Evolutionary conservation across 1,140 invertebrate species (phyloP).

Genomic region (Planococcus citri): DNA sequence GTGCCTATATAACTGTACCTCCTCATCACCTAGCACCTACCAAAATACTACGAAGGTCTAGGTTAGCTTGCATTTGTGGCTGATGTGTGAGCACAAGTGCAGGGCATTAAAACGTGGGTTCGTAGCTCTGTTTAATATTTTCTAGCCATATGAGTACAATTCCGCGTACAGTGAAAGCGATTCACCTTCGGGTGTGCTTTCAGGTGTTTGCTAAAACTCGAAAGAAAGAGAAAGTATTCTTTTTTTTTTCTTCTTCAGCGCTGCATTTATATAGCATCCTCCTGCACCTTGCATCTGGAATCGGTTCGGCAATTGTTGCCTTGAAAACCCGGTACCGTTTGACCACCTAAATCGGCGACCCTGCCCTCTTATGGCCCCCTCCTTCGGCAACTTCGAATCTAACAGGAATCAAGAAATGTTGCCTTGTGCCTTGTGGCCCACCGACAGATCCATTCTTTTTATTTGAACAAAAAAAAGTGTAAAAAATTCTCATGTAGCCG

Average conservation of each 20-base stretch:
- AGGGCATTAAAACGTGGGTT: too few relatives aligned
- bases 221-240: conserved; percentile 2
- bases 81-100: too few relatives aligned
- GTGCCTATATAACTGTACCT: too few relatives aligned
- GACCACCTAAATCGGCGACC: neutral
- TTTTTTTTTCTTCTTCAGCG: neutral
- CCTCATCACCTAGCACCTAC: too few relatives aligned
- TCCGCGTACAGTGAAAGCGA: neutral
- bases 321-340: neutral
- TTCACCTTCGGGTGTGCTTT: conserved; percentile 1
- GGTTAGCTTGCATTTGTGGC: too few relatives aligned
- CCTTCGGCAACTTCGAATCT: neutral
- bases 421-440: too few relatives aligned
- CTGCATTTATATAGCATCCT: neutral
- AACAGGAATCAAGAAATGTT: too few relatives aligned
- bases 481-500: neutral
- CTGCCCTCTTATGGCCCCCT: neutral
- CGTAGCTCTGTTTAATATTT: neutral
- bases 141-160: neutral
- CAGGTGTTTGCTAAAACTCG: conserved; percentile 6
- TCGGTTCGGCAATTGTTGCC: too few relatives aligned
- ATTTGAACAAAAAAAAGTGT: neutral
- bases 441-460: neutral
- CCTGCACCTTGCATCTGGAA: neutral
- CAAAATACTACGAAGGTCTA: too few relatives aligned